phyloP scores from a whole-genome alignment of 2,113 vertebrate species.

The Natator depressus region DNA sequence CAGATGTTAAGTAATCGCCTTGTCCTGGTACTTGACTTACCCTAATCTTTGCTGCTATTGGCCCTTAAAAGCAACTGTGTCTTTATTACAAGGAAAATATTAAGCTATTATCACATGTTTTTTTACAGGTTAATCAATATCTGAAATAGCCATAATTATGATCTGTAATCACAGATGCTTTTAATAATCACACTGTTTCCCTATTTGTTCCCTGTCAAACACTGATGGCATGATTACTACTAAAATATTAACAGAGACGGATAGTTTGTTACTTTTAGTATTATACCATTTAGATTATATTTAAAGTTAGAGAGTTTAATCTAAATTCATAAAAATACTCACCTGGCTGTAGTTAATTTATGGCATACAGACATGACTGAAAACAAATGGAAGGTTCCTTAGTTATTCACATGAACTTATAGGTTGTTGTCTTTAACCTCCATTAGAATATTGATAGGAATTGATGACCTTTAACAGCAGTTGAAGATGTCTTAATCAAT shows the following conservation, averaged over 20 bases:
- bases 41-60: slow-evolving; percentile 72
- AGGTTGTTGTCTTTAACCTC: background rate
- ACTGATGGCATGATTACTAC: slow-evolving; percentile 40
- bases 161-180: slow-evolving; percentile 69
- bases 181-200: slow-evolving; percentile 52
- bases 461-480: background rate
- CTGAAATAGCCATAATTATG: slow-evolving; percentile 68
- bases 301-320: slow-evolving; percentile 46
- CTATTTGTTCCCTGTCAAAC: slow-evolving; percentile 49
- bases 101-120: slow-evolving; percentile 69
- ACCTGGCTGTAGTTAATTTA: slow-evolving; percentile 38
- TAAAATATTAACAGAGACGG: slow-evolving; percentile 54
- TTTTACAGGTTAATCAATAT: slow-evolving; percentile 74
- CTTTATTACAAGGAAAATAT: slow-evolving; percentile 72
- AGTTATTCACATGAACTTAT: background rate
- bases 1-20: slow-evolving; percentile 88
- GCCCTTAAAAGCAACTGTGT: slow-evolving; percentile 73
- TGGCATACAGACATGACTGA: background rate
- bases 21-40: slow-evolving; percentile 82
- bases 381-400: background rate
- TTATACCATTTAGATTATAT: slow-evolving; percentile 45
- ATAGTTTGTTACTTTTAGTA: slow-evolving; percentile 21
- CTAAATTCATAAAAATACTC: slow-evolving; percentile 28
- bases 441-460: background rate
- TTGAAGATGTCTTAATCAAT: background rate